These are phyloP conservation scores for Eristalis tenax DNA, from an alignment of 2,888 invertebrate species.

Conservation along the genomic window DNA sequence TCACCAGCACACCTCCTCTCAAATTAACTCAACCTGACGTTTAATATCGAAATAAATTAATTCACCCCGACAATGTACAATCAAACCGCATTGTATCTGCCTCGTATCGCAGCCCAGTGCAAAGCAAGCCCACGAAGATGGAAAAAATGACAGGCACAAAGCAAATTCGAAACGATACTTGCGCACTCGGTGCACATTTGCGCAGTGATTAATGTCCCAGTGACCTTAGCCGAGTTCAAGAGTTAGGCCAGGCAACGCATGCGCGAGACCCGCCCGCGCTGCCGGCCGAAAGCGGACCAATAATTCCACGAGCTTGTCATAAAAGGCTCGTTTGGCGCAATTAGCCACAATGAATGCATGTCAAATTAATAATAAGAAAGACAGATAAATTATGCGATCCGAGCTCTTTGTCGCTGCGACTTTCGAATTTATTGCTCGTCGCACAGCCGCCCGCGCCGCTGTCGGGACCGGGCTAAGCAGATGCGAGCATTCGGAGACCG, in stretches of 20 bases:
- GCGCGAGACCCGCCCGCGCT: conserved; percentile 28
- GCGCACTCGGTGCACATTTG: conserved; percentile 48
- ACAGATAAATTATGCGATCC: conserved; percentile 72
- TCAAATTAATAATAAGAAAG: conserved; percentile 79
- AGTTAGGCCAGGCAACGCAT: conserved; percentile 32
- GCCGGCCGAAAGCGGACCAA: conserved; percentile 37
- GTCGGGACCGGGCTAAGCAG: conserved; percentile 39
- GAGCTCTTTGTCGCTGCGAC: conserved; percentile 63
- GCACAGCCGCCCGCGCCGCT: conserved; percentile 10
- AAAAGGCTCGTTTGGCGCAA: conserved; percentile 79
- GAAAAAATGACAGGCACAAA: background rate
- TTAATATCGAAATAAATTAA: conserved; percentile 63
- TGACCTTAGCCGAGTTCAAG: conserved; percentile 56
- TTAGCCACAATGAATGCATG: conserved; percentile 81
- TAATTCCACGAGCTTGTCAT: conserved; percentile 72
- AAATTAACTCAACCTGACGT: conserved; percentile 54
- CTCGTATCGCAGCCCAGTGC: background rate
- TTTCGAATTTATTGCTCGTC: conserved; percentile 64
- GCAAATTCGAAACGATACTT: background rate
- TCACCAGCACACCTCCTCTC: conserved; percentile 10
- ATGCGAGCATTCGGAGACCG: conserved; percentile 62
- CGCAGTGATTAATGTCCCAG: conserved; percentile 59
- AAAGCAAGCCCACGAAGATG: background rate
- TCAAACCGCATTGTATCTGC: conserved; percentile 40
- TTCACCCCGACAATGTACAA: conserved; percentile 61